Conservation (phyloP, 2,888 invertebrate species). For the Nomada ruficornis region DNA sequence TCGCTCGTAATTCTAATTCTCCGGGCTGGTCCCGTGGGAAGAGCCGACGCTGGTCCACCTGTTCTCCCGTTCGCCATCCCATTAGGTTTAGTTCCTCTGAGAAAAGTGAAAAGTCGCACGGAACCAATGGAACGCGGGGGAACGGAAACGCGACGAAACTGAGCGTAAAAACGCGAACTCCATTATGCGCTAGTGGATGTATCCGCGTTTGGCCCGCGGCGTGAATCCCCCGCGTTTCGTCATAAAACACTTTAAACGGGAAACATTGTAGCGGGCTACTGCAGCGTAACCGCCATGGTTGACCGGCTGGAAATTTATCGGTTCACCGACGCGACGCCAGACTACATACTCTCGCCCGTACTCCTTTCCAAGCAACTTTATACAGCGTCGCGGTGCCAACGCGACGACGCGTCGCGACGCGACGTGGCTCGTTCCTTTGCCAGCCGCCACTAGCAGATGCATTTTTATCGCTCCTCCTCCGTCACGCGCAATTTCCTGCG, state of each 20-base stretch:
- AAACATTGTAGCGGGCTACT: constrained; percentile 36
- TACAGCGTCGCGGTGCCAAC: constrained; percentile 5
- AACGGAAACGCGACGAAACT: constrained; percentile 17
- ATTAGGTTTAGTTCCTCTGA: neutral
- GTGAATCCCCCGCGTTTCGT: constrained; percentile 5
- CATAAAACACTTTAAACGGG: constrained; percentile 44
- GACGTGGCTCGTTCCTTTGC: constrained; percentile 18
- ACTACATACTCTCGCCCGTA: neutral
- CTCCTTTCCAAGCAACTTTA: constrained; percentile 7
- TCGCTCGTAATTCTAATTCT: constrained; percentile 14
- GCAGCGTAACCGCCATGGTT: constrained; percentile 9
- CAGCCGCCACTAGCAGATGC: constrained; percentile 15
- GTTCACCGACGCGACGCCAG: constrained; percentile 27
- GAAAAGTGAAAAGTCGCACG: constrained; percentile 54
- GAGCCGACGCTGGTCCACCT: neutral
- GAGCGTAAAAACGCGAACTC: constrained; percentile 15
- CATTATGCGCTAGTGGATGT: neutral
- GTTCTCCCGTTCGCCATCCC: neutral
- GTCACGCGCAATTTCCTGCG: neutral
- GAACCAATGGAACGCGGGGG: neutral
- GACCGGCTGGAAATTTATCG: constrained; percentile 57
- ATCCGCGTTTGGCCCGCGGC: constrained; percentile 30
- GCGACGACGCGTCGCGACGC: constrained; percentile 8
- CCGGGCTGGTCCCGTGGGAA: constrained; percentile 54
- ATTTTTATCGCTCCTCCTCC: constrained; percentile 29